Conservation (phyloP, 2,113 vertebrate species). For the Oreotragus oreotragus region DNA sequence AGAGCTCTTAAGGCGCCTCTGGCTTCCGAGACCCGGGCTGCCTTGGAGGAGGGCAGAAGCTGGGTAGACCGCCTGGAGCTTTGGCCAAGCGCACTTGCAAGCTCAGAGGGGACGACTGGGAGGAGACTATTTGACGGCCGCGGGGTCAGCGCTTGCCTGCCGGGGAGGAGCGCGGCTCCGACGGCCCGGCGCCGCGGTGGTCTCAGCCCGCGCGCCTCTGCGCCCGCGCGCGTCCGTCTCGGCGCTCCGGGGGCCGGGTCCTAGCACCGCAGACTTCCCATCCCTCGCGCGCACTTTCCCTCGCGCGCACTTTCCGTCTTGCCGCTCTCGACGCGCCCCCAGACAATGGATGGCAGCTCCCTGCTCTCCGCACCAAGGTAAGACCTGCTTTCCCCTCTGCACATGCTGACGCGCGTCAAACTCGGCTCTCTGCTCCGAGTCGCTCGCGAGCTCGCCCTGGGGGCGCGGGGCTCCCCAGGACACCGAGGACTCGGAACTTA, state of each 20-base stretch:
- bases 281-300: not conserved
- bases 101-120: not conserved
- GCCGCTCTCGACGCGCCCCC: not conserved
- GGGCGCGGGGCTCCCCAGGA: not conserved
- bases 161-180: not conserved
- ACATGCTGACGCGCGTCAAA: not conserved
- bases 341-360: conserved; percentile 31
- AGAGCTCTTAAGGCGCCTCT: not conserved
- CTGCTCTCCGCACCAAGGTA: conserved; percentile 57
- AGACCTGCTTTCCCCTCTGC: not conserved
- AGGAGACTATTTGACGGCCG: not conserved
- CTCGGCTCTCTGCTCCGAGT: not conserved
- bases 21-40: not conserved
- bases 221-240: not conserved
- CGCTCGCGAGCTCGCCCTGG: not conserved
- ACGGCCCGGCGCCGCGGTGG: not conserved
- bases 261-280: not conserved
- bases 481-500: not conserved
- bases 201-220: not conserved
- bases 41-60: not conserved
- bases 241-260: not conserved
- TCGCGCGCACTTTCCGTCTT: not conserved
- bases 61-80: not conserved
- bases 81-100: not conserved
- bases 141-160: not conserved